Evolutionary conservation across 2,113 vertebrate species (phyloP), one percentile per base, ranked within the genome.

Genomic region (Mustela lutreola): DNA sequence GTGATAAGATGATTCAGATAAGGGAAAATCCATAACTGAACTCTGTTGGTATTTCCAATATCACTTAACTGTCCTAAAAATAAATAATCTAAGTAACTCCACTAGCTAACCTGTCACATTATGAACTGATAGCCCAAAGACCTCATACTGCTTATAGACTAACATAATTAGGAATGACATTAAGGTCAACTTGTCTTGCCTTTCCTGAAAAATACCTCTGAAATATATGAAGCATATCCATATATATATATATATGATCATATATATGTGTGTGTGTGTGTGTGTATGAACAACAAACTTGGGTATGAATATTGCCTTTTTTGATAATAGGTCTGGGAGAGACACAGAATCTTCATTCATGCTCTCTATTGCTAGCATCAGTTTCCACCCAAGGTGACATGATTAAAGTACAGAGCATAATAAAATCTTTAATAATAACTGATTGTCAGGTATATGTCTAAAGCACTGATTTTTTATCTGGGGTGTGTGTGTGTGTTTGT

Each of bases 61-160:
- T 80, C 36, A 94, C 6, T 53, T 94, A 78, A 81, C 79, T n/a
- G 45, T 93, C 42, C 50, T 58, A 28, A 93, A 92, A 91, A 81
- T 28, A 88, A 31, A 78, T 53, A 39, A 24, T 70, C 78, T 39
- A 28, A 82, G 24, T 65, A 88, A 81, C 21, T 78, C 18, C 63
- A 67, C 21, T n/a, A 33, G 24, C 28, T 91, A 80, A 62, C 58
- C 70, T 19, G 42, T 84, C 18, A 76, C 5, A 93, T 75, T 31
- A 80, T 63, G 26, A 93, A 75, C 28, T 48, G 70, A 62, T 28
- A 95, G 56, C 56, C 31, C 58, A 58, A 91, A 75, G 73, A 62
- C 18, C 12, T 50, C 36, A 65, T 15, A 15, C 4, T 91, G 4
- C 53, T 91, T 84, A 71, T 14, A 93, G 39, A 76, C 18, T 70